Percentiles rank a stretch among this genome's conserved stretches.
Conservation (phyloP, 1,140 invertebrate species). For the Druon quercuslanigerum region DNA sequence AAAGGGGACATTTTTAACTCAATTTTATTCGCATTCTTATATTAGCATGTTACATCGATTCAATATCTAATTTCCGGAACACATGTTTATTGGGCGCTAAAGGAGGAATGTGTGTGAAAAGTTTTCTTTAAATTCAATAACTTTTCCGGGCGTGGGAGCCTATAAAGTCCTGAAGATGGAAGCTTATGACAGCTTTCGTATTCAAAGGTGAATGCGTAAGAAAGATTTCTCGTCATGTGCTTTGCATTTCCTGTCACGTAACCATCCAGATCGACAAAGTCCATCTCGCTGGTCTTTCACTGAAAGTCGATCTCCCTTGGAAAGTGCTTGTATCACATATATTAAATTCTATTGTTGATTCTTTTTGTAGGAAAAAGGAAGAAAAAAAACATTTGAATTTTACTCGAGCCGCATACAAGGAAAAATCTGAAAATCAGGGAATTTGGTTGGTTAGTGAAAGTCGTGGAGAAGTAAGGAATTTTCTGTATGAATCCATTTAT, state of each 20-base stretch:
- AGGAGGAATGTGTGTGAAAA: constrained; percentile 20
- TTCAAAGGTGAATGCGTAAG: constrained; percentile 8
- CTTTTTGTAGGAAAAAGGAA: neutral
- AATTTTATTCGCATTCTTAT: neutral
- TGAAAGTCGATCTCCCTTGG: neutral
- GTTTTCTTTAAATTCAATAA: constrained; percentile 22
- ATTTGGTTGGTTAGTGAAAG: too few species aligned
- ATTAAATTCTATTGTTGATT: neutral
- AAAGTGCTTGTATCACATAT: neutral
- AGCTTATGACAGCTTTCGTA: constrained; percentile 6
- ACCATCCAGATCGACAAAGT: neutral
- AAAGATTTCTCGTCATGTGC: constrained; percentile 28
- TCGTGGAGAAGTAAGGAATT: too few species aligned
- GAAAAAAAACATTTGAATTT: neutral
- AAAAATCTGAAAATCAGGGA: too few species aligned
- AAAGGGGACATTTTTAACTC: neutral
- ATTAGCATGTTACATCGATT: constrained; percentile 9
- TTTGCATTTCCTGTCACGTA: constrained; percentile 27
- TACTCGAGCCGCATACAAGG: too few species aligned
- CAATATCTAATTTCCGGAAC: constrained; percentile 4
- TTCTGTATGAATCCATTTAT: too few species aligned
- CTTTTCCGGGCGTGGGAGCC: neutral
- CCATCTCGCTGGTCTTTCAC: neutral
- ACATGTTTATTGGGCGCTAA: constrained; percentile 15
- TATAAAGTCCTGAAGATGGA: constrained; percentile 9